These are phyloP conservation scores for Ptyas mucosa DNA, from an alignment of 2,113 vertebrate species.

Conservation along the genomic window DNA sequence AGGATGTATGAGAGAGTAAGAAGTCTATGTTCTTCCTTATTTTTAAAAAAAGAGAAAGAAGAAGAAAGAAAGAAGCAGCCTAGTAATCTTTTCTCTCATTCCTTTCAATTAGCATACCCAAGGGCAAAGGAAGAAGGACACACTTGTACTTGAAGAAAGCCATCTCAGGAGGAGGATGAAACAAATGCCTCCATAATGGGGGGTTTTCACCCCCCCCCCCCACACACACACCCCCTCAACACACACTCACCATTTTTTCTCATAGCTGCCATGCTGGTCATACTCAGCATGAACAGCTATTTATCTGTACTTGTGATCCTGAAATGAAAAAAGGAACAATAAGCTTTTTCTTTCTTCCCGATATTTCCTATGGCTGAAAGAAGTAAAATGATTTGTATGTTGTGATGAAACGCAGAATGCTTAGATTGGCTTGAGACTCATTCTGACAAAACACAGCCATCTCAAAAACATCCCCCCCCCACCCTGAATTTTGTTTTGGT, in stretches of 20 bases:
- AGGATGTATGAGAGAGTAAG: not conserved
- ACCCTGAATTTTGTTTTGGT: not conserved
- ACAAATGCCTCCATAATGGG: not conserved
- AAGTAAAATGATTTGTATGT: not conserved
- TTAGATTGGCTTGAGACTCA: not conserved
- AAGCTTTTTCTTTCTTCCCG: not conserved
- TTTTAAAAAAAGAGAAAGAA: not conserved
- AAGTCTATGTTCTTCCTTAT: not conserved
- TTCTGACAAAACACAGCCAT: not conserved
- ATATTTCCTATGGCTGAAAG: not conserved
- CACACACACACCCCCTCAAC: not conserved
- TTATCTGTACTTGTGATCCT: not conserved
- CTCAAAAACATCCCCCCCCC: not conserved
- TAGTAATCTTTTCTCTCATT: not conserved
- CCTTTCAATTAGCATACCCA: not conserved
- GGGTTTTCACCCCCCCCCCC: not conserved
- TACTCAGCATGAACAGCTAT: not conserved
- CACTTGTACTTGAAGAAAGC: not conserved
- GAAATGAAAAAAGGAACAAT: not conserved
- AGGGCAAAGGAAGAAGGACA: not conserved
- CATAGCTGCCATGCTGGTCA: not conserved
- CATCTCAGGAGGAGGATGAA: not conserved
- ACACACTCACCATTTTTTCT: not conserved
- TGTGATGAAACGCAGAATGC: not conserved
- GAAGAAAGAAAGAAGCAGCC: not conserved